Percentiles rank a stretch among this genome's conserved stretches.
Conservation (phyloP, 2,797 vertebrate genomes). For the Synanceia verrucosa region DNA sequence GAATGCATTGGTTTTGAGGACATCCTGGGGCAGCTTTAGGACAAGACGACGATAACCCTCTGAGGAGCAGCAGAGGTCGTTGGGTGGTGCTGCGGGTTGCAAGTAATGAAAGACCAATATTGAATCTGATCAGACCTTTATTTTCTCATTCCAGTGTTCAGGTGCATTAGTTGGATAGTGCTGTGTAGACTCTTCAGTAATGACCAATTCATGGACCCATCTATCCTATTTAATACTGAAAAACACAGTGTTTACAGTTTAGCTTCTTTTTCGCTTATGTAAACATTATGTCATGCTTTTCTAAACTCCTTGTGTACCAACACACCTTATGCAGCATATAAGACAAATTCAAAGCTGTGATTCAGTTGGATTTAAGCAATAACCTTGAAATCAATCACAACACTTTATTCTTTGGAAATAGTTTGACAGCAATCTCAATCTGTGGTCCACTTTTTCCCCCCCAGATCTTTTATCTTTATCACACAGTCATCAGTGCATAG, state of each 20-base stretch:
- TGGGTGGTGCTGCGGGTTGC: not conserved
- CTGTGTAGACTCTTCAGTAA: slow-evolving; percentile 72
- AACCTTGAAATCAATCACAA: not conserved
- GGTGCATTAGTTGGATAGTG: slow-evolving; percentile 63
- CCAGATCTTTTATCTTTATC: not conserved
- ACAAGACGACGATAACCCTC: slow-evolving; percentile 11
- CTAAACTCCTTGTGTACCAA: slow-evolving; percentile 20
- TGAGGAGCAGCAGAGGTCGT: not conserved
- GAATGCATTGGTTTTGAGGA: slow-evolving; percentile 15
- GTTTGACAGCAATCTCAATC: not conserved
- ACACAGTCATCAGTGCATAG: not conserved
- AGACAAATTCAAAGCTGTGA: not conserved
- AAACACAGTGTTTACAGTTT: slow-evolving; percentile 56
- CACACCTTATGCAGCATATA: not conserved
- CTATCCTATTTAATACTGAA: slow-evolving; percentile 71
- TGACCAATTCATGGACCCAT: slow-evolving; percentile 61
- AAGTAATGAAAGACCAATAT: slow-evolving; percentile 53
- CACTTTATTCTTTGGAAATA: not conserved
- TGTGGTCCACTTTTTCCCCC: not conserved
- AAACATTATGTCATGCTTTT: slow-evolving; percentile 47
- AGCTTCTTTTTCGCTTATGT: slow-evolving; percentile 41
- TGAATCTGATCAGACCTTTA: slow-evolving; percentile 43
- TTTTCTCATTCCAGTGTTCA: slow-evolving; percentile 43
- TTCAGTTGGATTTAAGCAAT: not conserved
- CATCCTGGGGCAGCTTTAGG: slow-evolving; percentile 12